Evolutionary conservation across 2,888 invertebrate genomes (phyloP), one percentile per base, ranked within the genome.

Genomic region (Ophion obscuratus): DNA sequence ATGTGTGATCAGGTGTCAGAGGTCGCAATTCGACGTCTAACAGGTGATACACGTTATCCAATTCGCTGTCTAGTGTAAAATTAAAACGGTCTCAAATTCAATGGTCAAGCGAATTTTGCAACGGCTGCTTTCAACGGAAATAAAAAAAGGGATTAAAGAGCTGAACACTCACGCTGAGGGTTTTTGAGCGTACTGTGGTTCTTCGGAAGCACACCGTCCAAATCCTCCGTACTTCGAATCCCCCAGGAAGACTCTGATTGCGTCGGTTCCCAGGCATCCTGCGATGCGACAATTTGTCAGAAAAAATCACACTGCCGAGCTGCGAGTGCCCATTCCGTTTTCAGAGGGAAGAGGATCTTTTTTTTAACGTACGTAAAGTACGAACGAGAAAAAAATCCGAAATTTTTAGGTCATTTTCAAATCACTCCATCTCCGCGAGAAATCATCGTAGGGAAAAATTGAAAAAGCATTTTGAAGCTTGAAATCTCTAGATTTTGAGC

Each of bases 11-110:
- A 20, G 99, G 98, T 61, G 97, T 96, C 88, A 97, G 96, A 2
- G 99, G 99, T 90, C 97, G 95, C 81, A 98, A 94, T 91, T 97
- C 97, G 0, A 97, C 96, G 93, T 98, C 97, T 88, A 98, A 95
- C 94, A 98, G 96, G 94, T 97, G 96, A 94, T 97, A 96, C 94
- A 97, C 96, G 87, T 96, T 96, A 91, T 96, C 96, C 86, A 97
- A 95, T 83, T 92, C 92, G 88, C 91, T 92, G 87, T 91, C 93
- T 93, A 85, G 31, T 47, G 24, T 10, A 31, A 70, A 44, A 40
- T 68, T 61, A 10, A 20, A 20, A 36, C 40, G 20, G 6, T 53
- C 44, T 53, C 7, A 14, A 53, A 9, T 36, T 20, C n/a, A 57
- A 14, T 20, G 53, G 36, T 36, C 53, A 31, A 53, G 44, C 53